Evolutionary conservation across 2,888 invertebrate species (phyloP), one percentile per base, ranked within the genome.

Genomic region (Calameuta idolon): DNA sequence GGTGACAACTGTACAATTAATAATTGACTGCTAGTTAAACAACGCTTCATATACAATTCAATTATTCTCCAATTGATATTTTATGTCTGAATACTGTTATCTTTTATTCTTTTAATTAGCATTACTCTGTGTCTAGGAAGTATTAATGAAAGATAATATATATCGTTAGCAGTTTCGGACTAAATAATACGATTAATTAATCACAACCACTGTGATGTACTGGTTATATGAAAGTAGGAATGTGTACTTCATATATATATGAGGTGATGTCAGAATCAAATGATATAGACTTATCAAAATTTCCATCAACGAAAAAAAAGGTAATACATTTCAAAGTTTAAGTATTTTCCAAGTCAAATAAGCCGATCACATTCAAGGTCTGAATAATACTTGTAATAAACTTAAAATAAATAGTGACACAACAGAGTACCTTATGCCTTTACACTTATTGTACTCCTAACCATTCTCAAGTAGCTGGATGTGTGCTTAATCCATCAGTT

Each of bases 341-440:
- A 55, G 55, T 55, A 55, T 23, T 55, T 55, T 55, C 2, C n/a
- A 73, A 34, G 34, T 73, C 34, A 33, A 73, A 73, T 35, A 33
- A 73, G 12, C 73, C 73, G n/a, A 73, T n/a, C 33, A 31, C 30
- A 73, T 34, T 35, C 34, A 12, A 73, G 23, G n/a, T 34, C 23
- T n/a, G 15, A n/a, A n/a, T 73, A 34, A 73, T 73, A 73, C 34
- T 35, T 23, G 30, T 73, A n/a, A 34, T 35, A 31, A 12, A 33
- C 34, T 34, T 73, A n/a, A 73, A 73, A 73, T 30, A 73, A 73
- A 30, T 73, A 34, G 35, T 73, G 34, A 73, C 23, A 73, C 33
- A 73, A 12, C 35, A 73, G 35, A 73, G 35, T 73, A 73, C 73
- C 35, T 23, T 55, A 55, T 55, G 23, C 55, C 55, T 55, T 55